These are phyloP conservation scores for Cyaniris semiargus DNA, from an alignment of 2,888 invertebrate species.

Conservation along the genomic window DNA sequence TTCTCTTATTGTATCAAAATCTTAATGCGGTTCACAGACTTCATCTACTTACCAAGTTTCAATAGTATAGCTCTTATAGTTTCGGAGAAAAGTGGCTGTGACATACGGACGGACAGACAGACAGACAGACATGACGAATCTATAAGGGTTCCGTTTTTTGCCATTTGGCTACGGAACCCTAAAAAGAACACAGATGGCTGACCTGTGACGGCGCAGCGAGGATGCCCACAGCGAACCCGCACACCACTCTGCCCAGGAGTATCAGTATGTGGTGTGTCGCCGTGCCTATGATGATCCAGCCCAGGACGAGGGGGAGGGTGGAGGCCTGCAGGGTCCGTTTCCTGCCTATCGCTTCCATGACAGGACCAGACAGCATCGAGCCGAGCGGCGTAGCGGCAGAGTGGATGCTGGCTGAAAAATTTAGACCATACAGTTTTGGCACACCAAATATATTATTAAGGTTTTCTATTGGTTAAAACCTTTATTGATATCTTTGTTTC, in stretches of 20 bases:
- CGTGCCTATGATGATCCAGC: constrained; percentile 85
- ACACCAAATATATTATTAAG: too few relatives aligned
- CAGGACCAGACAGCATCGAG: constrained; percentile 84
- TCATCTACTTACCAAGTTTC: too few relatives aligned
- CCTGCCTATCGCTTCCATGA: constrained; percentile 86
- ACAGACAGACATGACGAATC: too few relatives aligned
- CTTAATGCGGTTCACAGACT: too few relatives aligned
- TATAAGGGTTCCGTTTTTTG: too few relatives aligned
- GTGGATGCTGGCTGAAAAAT: constrained; percentile 85
- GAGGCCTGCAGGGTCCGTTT: constrained; percentile 83
- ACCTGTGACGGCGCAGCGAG: constrained; percentile 89
- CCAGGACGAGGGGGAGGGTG: constrained; percentile 83
- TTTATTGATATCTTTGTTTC: too few relatives aligned
- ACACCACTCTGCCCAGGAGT: constrained; percentile 83
- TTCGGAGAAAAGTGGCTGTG: too few relatives aligned
- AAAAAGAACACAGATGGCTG: not conserved
- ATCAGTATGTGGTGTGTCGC: constrained; percentile 79
- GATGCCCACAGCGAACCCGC: constrained; percentile 87
- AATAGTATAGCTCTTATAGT: too few relatives aligned
- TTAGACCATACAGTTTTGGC: not conserved
- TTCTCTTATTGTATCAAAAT: too few relatives aligned
- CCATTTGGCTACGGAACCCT: too few relatives aligned
- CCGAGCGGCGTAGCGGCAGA: constrained; percentile 89
- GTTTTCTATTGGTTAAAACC: too few relatives aligned
- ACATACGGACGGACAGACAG: too few relatives aligned